Percentiles rank a stretch among this genome's conserved stretches.
Evolutionary conservation across 2,888 invertebrate genomes (phyloP).

Genomic region (Drosophila aldrichi): DNA sequence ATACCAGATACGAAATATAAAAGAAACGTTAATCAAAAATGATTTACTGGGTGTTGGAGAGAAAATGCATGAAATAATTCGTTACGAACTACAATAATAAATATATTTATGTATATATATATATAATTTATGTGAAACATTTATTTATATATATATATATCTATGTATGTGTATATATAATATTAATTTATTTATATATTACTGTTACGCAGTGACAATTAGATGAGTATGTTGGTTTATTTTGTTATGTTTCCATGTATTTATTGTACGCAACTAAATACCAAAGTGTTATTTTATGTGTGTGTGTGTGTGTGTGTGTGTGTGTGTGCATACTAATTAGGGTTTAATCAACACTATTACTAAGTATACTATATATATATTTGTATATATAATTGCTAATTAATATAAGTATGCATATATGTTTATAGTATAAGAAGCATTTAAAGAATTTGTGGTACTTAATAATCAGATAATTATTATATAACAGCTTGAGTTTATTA

Average conservation of each 20-base stretch:
- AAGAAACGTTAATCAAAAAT: slow-evolving; percentile 10
- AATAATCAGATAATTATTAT: slow-evolving; percentile 34
- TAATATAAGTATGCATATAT: slow-evolving; percentile 39
- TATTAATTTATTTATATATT: slow-evolving; percentile 40
- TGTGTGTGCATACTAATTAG: slow-evolving; percentile 53
- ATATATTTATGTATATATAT: slow-evolving; percentile 38
- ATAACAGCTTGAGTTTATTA: slow-evolving; percentile 22
- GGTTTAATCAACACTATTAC: slow-evolving; percentile 66
- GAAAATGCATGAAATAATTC: slow-evolving; percentile 41
- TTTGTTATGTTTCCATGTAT: slow-evolving; percentile 14
- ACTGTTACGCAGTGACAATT: slow-evolving; percentile 56
- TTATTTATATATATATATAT: slow-evolving; percentile 55
- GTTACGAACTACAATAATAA: slow-evolving; percentile 56
- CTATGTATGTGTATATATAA: slow-evolving; percentile 33
- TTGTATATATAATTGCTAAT: slow-evolving; percentile 38
- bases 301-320: slow-evolving; percentile 36
- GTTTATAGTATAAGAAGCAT: slow-evolving; percentile 69
- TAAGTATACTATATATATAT: slow-evolving; percentile 55
- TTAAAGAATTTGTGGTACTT: slow-evolving; percentile 44
- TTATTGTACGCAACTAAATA: slow-evolving; percentile 37
- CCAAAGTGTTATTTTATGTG: slow-evolving; percentile 39
- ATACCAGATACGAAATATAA: slow-evolving; percentile 14
- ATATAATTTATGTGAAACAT: slow-evolving; percentile 70
- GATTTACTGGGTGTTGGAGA: slow-evolving; percentile 20
- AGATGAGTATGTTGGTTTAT: slow-evolving; percentile 48